These are phyloP conservation scores for Monochamus alternatus DNA, from an alignment of 2,888 invertebrate genomes.

Conservation along the genomic window DNA sequence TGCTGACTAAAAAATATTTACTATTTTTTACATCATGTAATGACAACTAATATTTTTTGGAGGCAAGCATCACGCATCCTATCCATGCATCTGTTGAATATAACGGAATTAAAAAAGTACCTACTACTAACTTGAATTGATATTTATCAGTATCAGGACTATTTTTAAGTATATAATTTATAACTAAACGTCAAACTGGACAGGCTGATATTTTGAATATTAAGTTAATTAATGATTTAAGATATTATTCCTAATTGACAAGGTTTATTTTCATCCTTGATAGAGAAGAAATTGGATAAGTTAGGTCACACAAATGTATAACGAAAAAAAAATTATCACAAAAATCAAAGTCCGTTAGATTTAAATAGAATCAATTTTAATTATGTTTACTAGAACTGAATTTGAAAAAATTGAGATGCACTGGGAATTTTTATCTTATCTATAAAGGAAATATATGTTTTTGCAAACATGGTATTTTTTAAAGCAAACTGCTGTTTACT, in stretches of 20 bases:
- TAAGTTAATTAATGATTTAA: constrained; percentile 34
- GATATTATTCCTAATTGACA: constrained; percentile 33
- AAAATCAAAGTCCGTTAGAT: constrained; percentile 34
- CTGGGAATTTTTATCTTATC: constrained; percentile 9
- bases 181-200: constrained; percentile 33
- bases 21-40: no score
- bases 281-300: constrained; percentile 20
- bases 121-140: background rate
- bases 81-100: no score
- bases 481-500: background rate
- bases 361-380: constrained; percentile 12
- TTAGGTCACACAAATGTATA: constrained; percentile 24
- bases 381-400: constrained; percentile 21
- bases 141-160: constrained; percentile 3
- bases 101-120: no score
- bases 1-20: no score
- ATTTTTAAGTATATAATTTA: constrained; percentile 32
- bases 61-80: no score
- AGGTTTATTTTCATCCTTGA: constrained; percentile 38
- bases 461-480: background rate
- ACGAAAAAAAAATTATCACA: constrained; percentile 34
- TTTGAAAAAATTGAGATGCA: constrained; percentile 10
- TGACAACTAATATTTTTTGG: no score
- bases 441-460: constrained; percentile 5
- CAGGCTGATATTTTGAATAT: constrained; percentile 33